Evolutionary conservation across 2,113 vertebrate species (phyloP), one percentile per base, ranked within the genome.

Genomic region (Lamprotornis superbus): DNA sequence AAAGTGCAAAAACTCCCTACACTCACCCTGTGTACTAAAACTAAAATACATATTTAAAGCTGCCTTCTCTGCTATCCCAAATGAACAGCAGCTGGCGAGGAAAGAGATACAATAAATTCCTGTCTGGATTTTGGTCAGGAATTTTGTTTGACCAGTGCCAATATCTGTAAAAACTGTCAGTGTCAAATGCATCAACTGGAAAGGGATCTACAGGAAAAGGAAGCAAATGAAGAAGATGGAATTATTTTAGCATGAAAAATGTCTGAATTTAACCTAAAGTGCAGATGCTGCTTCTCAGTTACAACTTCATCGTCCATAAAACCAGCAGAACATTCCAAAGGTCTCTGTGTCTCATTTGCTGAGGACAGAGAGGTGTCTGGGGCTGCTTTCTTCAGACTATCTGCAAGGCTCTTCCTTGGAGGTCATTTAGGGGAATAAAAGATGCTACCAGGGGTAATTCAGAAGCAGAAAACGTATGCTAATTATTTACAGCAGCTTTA

Each of bases 171-270:
- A 91, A 95, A 65, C 70, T 71, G 57, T 46, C 64, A 56, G 65
- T 31, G 70, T 47, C 53, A 80, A 95, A 93, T 57, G 27, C 11
- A 73, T 67, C 70, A 39, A 0, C 5, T 7, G 14, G 78, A 93
- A 92, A 60, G 40, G 24, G 73, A 79, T 61, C n/a, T 33, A 79
- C 52, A 89, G 61, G 69, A 82, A 89, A 89, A 94, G 84, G 77
- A 93, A 94, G 46, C 49, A 76, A 93, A 82, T 8, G 14, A 91
- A 94, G 64, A 68, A 60, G 65, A 67, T 21, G 46, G 83, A 80
- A 93, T 56, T 76, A 89, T 76, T 95, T 89, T 28, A 76, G 44
- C 65, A 69, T 2, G 31, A 65, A 96, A 94, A 94, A 94, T 53
- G 37, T 75, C 89, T 89, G 74, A 81, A 91, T 78, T 91, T 73